phyloP scores from a whole-genome alignment of 1,140 invertebrate species.

The Procambarus clarkii region DNA sequence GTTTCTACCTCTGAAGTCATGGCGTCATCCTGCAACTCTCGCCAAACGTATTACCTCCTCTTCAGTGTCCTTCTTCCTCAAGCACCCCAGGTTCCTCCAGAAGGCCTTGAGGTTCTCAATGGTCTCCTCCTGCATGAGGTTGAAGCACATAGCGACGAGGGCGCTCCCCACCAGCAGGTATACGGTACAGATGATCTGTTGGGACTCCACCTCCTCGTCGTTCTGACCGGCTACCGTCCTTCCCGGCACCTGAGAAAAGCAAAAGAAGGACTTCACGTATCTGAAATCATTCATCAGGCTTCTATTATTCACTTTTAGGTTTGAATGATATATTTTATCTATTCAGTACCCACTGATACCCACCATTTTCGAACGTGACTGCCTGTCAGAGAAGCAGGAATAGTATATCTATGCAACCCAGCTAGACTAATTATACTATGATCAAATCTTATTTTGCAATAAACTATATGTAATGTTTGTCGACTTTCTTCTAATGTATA shows the following conservation, averaged over 20 bases:
- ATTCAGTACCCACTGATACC: too few relatives aligned
- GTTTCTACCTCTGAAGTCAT: too few relatives aligned
- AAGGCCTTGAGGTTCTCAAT: constrained; percentile 77
- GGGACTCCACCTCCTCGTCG: constrained; percentile 79
- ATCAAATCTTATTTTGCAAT: too few relatives aligned
- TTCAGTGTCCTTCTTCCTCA: constrained; percentile 29
- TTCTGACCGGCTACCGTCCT: constrained; percentile 67
- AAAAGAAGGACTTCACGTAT: not conserved
- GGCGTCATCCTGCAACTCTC: not conserved
- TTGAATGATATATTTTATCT: too few relatives aligned
- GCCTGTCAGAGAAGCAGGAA: too few relatives aligned
- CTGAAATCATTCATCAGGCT: too few relatives aligned
- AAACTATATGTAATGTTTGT: too few relatives aligned
- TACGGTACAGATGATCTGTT: constrained; percentile 87
- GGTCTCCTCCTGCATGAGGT: constrained; percentile 96
- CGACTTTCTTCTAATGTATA: too few relatives aligned
- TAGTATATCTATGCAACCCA: too few relatives aligned
- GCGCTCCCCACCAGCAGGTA: constrained; percentile 97
- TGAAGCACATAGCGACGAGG: constrained; percentile 97
- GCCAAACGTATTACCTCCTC: not conserved
- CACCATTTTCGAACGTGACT: too few relatives aligned
- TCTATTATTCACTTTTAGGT: too few relatives aligned
- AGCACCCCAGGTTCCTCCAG: constrained; percentile 75
- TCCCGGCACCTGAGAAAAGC: constrained; percentile 52
- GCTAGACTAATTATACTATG: too few relatives aligned